Conservation (phyloP, 2,888 invertebrate genomes). For the Caenorhabditis sp. region DNA sequence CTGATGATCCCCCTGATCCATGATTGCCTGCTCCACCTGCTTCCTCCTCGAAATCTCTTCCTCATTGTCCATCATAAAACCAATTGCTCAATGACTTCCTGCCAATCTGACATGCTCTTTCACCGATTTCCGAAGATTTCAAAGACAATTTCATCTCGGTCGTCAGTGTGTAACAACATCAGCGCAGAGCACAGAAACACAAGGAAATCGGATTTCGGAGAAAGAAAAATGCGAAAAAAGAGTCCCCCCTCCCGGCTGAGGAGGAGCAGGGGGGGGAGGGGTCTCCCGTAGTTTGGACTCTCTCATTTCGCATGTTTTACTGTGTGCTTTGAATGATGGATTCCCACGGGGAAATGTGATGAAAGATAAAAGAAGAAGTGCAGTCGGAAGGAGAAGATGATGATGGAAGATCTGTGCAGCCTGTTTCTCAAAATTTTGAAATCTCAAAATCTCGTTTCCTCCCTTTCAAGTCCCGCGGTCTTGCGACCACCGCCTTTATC, state of each 20-base stretch:
- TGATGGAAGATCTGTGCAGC: not conserved
- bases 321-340: slow-evolving; percentile 51
- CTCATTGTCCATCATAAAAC: too few species aligned
- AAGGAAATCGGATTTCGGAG: slow-evolving; percentile 25
- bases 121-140: slow-evolving; percentile 5
- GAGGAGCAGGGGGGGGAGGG: too few species aligned
- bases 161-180: slow-evolving; percentile 33
- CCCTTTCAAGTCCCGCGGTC: too few species aligned
- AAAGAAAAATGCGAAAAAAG: not conserved
- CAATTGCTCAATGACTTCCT: too few species aligned
- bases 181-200: not conserved
- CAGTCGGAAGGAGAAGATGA: not conserved
- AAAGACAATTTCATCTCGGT: slow-evolving; percentile 14
- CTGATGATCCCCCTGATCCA: too few species aligned
- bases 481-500: too few species aligned
- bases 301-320: slow-evolving; percentile 35
- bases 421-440: too few species aligned
- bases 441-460: too few species aligned
- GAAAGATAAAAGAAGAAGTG: slow-evolving; percentile 36
- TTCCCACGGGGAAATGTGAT: slow-evolving; percentile 46
- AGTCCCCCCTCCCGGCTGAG: not conserved
- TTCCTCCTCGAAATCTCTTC: too few species aligned
- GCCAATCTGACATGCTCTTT: not conserved
- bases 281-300: slow-evolving; percentile 41
- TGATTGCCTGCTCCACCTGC: too few species aligned